phyloP scores from a whole-genome alignment of 2,888 invertebrate species.

The Netelia melanura region DNA sequence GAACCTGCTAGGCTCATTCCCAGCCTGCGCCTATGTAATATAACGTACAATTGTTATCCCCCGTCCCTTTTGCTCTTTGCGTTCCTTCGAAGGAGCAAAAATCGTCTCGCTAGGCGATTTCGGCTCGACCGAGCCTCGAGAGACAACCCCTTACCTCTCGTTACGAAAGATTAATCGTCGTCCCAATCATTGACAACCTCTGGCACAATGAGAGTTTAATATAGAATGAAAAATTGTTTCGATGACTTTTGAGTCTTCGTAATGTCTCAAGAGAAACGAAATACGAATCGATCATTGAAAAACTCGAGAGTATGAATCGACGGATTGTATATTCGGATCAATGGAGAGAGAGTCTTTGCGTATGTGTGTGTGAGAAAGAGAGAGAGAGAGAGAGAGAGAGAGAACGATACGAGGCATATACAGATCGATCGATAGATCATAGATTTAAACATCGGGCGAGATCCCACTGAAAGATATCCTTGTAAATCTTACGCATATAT shows the following conservation, averaged over 20 bases:
- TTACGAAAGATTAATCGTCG: conserved; percentile 57
- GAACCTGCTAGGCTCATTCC: conserved; percentile 82
- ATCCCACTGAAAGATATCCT: conserved; percentile 38
- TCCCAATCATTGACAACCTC: conserved; percentile 15
- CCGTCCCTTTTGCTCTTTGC: conserved; percentile 55
- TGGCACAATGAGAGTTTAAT: conserved; percentile 54
- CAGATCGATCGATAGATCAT: conserved; percentile 55
- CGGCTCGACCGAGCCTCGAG: conserved; percentile 50
- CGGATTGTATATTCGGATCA: conserved; percentile 20
- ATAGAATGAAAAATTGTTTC: conserved; percentile 48
- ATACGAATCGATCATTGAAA: conserved; percentile 32
- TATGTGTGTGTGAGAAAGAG: not conserved
- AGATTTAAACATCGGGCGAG: conserved; percentile 40
- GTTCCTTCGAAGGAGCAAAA: conserved; percentile 56
- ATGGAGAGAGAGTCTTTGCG: not conserved
- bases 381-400: conserved; percentile 10
- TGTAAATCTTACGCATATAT: conserved; percentile 16
- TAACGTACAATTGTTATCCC: conserved; percentile 3
- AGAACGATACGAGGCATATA: conserved; percentile 14
- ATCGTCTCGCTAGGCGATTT: conserved; percentile 59
- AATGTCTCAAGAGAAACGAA: conserved; percentile 26
- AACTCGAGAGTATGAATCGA: conserved; percentile 10
- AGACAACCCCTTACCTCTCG: conserved; percentile 28
- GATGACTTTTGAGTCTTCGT: conserved; percentile 34
- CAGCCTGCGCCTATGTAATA: conserved; percentile 72